Conservation (phyloP, 2,113 vertebrate species). For the Macrotis lagotis region DNA sequence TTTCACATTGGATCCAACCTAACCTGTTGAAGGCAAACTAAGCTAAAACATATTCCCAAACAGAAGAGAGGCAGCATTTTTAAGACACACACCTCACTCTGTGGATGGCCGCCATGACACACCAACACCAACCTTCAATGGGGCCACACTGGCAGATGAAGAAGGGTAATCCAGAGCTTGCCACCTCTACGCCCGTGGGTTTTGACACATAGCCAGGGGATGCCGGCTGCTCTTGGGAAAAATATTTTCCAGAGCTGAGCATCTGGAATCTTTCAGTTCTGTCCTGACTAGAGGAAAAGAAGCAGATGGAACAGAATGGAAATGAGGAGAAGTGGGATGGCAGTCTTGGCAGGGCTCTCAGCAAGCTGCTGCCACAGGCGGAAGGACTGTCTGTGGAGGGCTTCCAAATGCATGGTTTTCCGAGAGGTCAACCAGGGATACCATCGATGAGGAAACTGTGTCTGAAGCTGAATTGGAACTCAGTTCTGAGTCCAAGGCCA, state of each 20-base stretch:
- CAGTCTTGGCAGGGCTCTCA: neutral
- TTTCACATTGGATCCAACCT: neutral
- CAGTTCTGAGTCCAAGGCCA: neutral
- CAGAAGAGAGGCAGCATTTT: neutral
- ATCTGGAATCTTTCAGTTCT: neutral
- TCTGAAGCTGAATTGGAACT: neutral
- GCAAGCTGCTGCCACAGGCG: neutral
- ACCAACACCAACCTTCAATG: fast-evolving
- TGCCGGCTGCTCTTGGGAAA: neutral
- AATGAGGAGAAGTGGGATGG: neutral
- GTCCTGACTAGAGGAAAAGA: neutral
- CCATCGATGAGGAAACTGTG: neutral
- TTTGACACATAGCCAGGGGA: neutral
- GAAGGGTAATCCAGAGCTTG: conserved; percentile 7
- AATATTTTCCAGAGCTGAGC: neutral
- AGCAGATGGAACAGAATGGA: neutral
- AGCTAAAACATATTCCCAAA: neutral
- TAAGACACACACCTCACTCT: neutral
- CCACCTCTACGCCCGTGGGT: neutral
- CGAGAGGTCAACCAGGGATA: neutral
- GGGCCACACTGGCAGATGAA: neutral
- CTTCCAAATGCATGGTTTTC: neutral
- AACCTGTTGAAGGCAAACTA: neutral
- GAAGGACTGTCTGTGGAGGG: neutral
- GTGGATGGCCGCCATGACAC: neutral